Evolutionary conservation across 2,888 invertebrate genomes (phyloP).

Genomic region (Melanchra persicariae): DNA sequence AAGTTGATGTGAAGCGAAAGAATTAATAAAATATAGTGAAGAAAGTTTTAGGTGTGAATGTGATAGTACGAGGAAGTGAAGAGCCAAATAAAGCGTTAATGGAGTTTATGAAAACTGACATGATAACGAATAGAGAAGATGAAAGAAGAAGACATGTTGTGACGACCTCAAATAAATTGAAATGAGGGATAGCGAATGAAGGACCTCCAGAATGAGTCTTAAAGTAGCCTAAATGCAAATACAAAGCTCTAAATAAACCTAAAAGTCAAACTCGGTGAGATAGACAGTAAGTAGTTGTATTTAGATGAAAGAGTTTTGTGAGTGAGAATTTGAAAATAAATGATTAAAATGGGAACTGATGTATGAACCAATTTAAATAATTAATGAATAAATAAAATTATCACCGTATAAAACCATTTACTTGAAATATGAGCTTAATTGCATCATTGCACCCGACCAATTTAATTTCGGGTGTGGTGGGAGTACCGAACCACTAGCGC

Average conservation of each 20-base stretch:
- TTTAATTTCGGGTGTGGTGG: conserved; percentile 22
- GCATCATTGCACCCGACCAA: conserved; percentile 29
- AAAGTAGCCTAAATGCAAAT: too few species aligned
- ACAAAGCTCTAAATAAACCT: not conserved
- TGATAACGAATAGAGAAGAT: not conserved
- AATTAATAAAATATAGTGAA: not conserved
- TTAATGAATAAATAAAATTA: conserved; percentile 13
- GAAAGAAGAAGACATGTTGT: not conserved
- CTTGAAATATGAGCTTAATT: conserved; percentile 34
- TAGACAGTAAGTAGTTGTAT: too few species aligned
- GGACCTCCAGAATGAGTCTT: not conserved
- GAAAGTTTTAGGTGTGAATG: not conserved
- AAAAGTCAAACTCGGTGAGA: too few species aligned
- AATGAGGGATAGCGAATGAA: not conserved
- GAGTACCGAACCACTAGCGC: not conserved
- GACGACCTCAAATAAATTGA: not conserved
- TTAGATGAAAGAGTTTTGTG: too few species aligned
- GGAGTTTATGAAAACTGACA: not conserved
- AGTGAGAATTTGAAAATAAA: not conserved
- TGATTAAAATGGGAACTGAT: not conserved
- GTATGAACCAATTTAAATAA: conserved; percentile 11
- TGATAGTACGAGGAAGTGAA: too few species aligned
- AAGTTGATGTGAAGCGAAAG: too few species aligned
- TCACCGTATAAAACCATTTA: conserved; percentile 22
- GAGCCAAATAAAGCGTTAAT: not conserved